Evolutionary conservation across 2,113 vertebrate genomes (phyloP), one percentile per base, ranked within the genome.

Genomic region (Otis tarda): DNA sequence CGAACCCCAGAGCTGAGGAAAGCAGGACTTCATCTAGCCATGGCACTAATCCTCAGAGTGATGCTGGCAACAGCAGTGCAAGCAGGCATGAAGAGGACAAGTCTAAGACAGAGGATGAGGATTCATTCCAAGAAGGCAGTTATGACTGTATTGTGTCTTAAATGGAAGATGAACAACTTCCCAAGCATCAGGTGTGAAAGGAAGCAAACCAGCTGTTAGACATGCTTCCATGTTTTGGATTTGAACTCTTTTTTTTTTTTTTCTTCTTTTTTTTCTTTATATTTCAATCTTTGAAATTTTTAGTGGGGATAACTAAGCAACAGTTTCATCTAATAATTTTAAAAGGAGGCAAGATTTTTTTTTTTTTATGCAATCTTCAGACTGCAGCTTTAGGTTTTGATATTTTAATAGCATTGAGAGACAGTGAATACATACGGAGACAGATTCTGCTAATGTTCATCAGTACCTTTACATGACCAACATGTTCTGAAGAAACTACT

Each of bases 61-160:
- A 99, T 55, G 85, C 76, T 52, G 55, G 97, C 78, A 93, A 67
- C n/a, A 92, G 83, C 89, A 60, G 1, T 55, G 78, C 59, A 56
- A 97, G 94, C 30, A 95, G 98, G 45, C 98, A 98, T 10, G 97
- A 98, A 45, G 99, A 99, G 65, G 98, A 98, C 92, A 90, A 90
- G 45, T 53, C 95, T 23, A 93, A 97, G 64, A 81, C 94, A 14
- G 97, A 98, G 11, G 98, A 98, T 55, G 97, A 99, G 47, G 98
- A 98, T 83, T 94, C 93, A 20, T 98, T 98, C 43, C 99, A 99
- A 55, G 99, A 99, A 87, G 98, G 98, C 35, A 96, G 98, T 83
- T 99, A 99, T 1, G 99, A 99, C 97, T 99, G 99, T 97, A 97
- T 97, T 71, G 97, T 99, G 94, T 99, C 99, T 80, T 99, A 98